Base-by-base conservation (phyloP, 2,113 vertebrate species). In the Hippolais icterina region DNA sequence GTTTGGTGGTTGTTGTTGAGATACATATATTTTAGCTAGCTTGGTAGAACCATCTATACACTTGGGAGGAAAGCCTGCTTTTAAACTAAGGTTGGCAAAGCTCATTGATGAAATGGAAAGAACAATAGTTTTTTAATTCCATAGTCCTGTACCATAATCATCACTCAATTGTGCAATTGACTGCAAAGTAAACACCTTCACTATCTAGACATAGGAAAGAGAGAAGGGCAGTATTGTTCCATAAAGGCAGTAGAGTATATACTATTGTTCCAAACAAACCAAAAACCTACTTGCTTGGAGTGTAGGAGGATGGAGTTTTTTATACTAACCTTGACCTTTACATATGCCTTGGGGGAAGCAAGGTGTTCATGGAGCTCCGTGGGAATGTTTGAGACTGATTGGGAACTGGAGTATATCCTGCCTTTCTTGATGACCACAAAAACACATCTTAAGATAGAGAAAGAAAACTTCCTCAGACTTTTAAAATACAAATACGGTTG, bases 341-440 rank as follows among this genome's bases (percentile, higher is more conserved):
- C 65, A 49, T 64, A 53, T 9, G 72, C 90, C 79, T 84, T 90
- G 31, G 15, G 93, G 87, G 29, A 81, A 83, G 39, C 87, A 90
- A 91, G 78, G 93, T 95, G 88, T 63, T 94, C 85, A 22, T 0
- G 8, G 71, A 92, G 82, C 74, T 94, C 87, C 33, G 21, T 96
- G 94, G 89, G 94, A 96, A 95, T 0, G 8, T 86, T 78, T 66
- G 24, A 56, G 53, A 52, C 49, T 83, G 77, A 89, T 87, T 21
- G 37, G 83, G 79, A 95, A 60, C 60, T 60, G 82, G 44, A 93
- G 41, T 52, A 64, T 71, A 97, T 93, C 88, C 85, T 95, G 90
- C 76, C 80, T 96, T 89, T 90, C 92, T 68, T 90, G 80, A 77
- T 89, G 92, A 90, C 85, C 80, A 93, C 94, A 96, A 93, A 94